These are phyloP conservation scores for Leptopilina boulardi DNA, from an alignment of 1,140 invertebrate species.

Conservation along the genomic window DNA sequence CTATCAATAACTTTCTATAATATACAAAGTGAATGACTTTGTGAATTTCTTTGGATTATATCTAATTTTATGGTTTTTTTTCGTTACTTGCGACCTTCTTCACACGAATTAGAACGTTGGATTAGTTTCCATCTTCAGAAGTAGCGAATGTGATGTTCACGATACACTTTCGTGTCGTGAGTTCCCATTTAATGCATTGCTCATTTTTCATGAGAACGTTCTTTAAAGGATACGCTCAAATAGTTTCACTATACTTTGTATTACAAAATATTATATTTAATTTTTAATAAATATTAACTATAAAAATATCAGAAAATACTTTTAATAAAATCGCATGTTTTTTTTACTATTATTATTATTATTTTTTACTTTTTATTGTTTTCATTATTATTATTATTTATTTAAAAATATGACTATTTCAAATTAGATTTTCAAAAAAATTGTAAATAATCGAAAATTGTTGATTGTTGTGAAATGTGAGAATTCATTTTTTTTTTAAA, in stretches of 20 bases:
- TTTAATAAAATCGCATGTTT: too few species aligned
- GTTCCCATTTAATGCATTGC: conserved; percentile 29
- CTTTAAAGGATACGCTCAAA: background rate
- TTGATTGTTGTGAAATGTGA: background rate
- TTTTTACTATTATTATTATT: too few species aligned
- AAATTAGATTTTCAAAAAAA: too few species aligned
- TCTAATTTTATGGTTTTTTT: too few species aligned
- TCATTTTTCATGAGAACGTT: conserved; percentile 30
- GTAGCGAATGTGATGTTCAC: conserved; percentile 32
- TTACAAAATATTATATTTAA: too few species aligned
- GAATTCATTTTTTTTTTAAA: background rate
- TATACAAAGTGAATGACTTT: too few species aligned
- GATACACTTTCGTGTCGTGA: conserved; percentile 34
- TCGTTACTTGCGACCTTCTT: conserved; percentile 14
- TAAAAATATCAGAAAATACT: background rate
- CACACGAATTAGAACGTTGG: background rate
- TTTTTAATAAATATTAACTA: too few species aligned
- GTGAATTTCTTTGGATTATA: too few species aligned
- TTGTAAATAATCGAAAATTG: background rate
- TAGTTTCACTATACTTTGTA: background rate
- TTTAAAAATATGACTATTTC: too few species aligned
- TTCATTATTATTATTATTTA: too few species aligned
- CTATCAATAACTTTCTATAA: too few species aligned
- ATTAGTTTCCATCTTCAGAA: conserved; percentile 27
- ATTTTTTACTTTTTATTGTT: too few species aligned